Percentiles rank a stretch among this genome's conserved stretches.
phyloP scores from a whole-genome alignment of 2,797 vertebrate species.

The Morelia viridis region DNA sequence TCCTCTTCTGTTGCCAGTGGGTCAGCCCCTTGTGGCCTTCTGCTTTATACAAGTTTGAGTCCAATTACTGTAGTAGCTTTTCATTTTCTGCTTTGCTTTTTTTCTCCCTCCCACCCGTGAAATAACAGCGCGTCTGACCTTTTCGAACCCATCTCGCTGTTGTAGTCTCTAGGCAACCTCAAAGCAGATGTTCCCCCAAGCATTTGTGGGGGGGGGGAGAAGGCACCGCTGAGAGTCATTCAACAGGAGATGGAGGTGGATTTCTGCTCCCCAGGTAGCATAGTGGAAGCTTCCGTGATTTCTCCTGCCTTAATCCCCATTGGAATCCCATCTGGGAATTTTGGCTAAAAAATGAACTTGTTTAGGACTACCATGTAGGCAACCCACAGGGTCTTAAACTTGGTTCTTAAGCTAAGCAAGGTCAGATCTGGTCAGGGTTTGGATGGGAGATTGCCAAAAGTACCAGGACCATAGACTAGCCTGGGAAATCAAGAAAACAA shows the following conservation, averaged over 20 bases:
- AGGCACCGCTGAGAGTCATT: not conserved
- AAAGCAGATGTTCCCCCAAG: not conserved
- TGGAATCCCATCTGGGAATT: not conserved
- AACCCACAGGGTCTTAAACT: not conserved
- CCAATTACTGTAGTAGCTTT: not conserved
- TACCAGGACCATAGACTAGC: not conserved
- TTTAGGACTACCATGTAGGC: not conserved
- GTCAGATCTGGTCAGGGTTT: not conserved
- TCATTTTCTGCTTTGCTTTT: not conserved
- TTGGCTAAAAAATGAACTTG: not conserved
- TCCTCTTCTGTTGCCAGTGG: not conserved
- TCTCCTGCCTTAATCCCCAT: not conserved
- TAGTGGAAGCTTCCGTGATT: not conserved
- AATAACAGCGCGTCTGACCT: not conserved
- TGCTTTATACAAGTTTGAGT: not conserved
- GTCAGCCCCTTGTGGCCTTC: rapidly evolving
- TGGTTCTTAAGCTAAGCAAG: not conserved
- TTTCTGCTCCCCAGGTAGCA: not conserved
- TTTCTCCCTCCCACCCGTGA: not conserved
- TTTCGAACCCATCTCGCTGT: rapidly evolving
- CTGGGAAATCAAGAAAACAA: not conserved
- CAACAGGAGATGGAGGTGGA: not conserved
- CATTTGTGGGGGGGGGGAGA: not conserved
- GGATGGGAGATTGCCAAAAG: not conserved
- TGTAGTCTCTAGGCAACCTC: not conserved